phyloP scores from a whole-genome alignment of 2,888 invertebrate genomes.

The Cylloceria caligata region DNA sequence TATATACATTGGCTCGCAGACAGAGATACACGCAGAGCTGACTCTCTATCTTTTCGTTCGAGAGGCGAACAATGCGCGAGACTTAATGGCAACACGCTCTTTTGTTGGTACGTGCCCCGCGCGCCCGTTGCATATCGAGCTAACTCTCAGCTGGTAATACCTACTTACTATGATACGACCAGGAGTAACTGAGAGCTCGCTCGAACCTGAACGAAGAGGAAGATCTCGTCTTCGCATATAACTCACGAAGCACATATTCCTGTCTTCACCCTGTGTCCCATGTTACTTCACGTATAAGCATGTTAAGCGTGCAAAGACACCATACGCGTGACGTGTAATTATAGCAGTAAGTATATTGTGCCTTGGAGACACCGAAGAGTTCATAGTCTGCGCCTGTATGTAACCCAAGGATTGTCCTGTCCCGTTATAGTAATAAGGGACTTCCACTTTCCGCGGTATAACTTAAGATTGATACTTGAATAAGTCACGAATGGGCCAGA shows the following conservation, averaged over 20 bases:
- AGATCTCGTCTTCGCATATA: background rate
- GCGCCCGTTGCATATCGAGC: slow-evolving; percentile 20
- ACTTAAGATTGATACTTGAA: slow-evolving; percentile 41
- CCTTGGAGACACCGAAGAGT: background rate
- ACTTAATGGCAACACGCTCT: slow-evolving; percentile 74
- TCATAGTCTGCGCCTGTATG: slow-evolving; percentile 37
- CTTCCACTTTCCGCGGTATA: slow-evolving; percentile 41
- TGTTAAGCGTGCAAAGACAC: slow-evolving; percentile 39
- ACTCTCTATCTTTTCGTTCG: slow-evolving; percentile 3
- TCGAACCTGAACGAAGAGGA: background rate
- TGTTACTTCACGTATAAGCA: background rate
- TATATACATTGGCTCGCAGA: slow-evolving; percentile 1
- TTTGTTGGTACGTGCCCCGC: slow-evolving; percentile 38
- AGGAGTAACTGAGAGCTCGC: background rate
- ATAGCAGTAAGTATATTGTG: background rate
- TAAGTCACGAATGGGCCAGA: slow-evolving; percentile 2
- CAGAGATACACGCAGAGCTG: background rate
- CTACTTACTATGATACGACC: slow-evolving; percentile 20
- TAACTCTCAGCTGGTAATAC: slow-evolving; percentile 2
- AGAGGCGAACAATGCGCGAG: slow-evolving; percentile 74
- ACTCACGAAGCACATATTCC: slow-evolving; percentile 4
- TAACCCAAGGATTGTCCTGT: slow-evolving; percentile 43
- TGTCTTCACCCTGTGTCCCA: slow-evolving; percentile 3
- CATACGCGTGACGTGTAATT: slow-evolving; percentile 52
- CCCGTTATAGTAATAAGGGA: slow-evolving; percentile 74